Conservation (phyloP, 2,888 invertebrate species). For the Hydroisotoma schaefferi region DNA sequence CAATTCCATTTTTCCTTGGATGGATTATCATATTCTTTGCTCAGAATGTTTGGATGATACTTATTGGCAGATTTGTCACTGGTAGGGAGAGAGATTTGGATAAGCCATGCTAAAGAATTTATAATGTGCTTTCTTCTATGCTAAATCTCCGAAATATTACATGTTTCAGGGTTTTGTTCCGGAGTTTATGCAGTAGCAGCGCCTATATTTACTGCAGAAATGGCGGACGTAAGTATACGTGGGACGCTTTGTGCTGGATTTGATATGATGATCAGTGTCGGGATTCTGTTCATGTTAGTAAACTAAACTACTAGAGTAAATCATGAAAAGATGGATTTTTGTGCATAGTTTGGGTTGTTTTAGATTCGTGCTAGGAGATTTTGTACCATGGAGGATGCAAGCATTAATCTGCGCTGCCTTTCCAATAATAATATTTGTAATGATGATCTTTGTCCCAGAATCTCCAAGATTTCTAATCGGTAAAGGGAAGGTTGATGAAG, state of each 20-base stretch:
- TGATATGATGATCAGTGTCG: slow-evolving; percentile 67
- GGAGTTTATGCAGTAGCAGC: slow-evolving; percentile 80
- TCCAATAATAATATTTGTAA: slow-evolving; percentile 65
- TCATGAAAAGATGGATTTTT: neutral
- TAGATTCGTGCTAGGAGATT: slow-evolving; percentile 60
- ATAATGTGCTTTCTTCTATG: too few relatives aligned
- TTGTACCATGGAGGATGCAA: slow-evolving; percentile 61
- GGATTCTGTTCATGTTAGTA: slow-evolving; percentile 41
- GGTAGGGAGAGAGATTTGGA: slow-evolving; percentile 22
- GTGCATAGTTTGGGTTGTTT: too few relatives aligned
- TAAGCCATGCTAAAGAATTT: too few relatives aligned
- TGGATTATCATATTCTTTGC: slow-evolving; percentile 51
- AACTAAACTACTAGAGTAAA: neutral
- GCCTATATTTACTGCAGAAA: slow-evolving; percentile 81
- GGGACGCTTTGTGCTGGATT: slow-evolving; percentile 82
- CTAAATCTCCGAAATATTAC: neutral
- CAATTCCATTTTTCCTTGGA: slow-evolving; percentile 48
- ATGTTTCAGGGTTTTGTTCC: slow-evolving; percentile 63
- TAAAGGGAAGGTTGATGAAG: slow-evolving; percentile 33
- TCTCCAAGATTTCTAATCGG: slow-evolving; percentile 35
- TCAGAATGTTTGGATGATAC: slow-evolving; percentile 51
- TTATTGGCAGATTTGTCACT: slow-evolving; percentile 54
- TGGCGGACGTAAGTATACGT: slow-evolving; percentile 75
- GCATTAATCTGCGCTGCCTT: slow-evolving; percentile 65
- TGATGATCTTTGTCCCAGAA: slow-evolving; percentile 79